Conservation (phyloP, 2,113 vertebrate species). For the Catharus minimus region DNA sequence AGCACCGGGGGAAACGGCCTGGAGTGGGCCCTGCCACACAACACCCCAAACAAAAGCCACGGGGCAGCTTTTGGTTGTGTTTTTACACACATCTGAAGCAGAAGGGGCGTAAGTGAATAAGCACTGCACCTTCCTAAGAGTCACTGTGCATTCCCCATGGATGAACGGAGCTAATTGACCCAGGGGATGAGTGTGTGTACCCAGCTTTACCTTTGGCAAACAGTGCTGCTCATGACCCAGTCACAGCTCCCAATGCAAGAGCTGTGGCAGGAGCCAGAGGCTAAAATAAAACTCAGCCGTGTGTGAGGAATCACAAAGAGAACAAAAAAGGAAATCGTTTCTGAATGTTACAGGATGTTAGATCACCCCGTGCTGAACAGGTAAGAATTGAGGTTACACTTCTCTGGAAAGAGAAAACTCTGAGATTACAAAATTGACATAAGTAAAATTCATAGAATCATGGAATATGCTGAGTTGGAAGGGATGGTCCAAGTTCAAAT, state of each 20-base stretch:
- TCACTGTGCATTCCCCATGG: not conserved
- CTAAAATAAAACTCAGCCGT: not conserved
- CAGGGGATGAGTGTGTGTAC: not conserved
- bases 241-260: not conserved
- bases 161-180: not conserved
- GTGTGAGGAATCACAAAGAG: not conserved
- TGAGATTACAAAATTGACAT: not conserved
- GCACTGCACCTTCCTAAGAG: not conserved
- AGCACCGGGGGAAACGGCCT: not conserved
- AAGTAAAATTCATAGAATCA: not conserved
- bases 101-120: not conserved
- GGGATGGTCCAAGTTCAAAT: not conserved
- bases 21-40: not conserved
- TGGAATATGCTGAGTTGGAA: not conserved
- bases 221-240: constrained; percentile 6
- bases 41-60: not conserved
- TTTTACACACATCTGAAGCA: not conserved
- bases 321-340: not conserved
- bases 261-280: not conserved
- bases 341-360: not conserved
- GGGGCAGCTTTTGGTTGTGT: not conserved
- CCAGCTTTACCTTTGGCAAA: constrained; percentile 42
- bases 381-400: not conserved
- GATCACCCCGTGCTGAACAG: not conserved
- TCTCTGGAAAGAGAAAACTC: not conserved